Conservation (phyloP, 1,140 invertebrate genomes). For the Parasteatoda tepidariorum region DNA sequence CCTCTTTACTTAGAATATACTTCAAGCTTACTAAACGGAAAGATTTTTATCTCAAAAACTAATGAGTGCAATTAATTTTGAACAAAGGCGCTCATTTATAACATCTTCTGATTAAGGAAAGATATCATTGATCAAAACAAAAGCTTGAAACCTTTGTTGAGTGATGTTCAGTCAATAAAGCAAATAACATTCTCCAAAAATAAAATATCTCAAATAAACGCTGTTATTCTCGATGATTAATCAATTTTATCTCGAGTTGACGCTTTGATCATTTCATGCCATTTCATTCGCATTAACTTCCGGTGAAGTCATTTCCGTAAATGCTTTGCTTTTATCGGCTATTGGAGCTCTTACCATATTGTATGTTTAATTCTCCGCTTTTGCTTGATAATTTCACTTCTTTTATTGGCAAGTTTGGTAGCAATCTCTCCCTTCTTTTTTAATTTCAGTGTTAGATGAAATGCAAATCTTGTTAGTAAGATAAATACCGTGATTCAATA, state of each 20-base stretch:
- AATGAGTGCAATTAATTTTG: no score
- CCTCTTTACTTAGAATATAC: no score
- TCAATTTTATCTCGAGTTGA: constrained; percentile 31
- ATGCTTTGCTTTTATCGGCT: constrained; percentile 34
- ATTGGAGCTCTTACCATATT: constrained; percentile 11
- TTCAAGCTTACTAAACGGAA: no score
- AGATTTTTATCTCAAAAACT: no score
- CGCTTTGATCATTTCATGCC: constrained; percentile 8
- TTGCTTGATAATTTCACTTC: no score
- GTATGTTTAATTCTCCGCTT: background rate
- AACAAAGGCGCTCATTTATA: no score
- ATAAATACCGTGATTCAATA: constrained; percentile 9
- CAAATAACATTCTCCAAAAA: background rate
- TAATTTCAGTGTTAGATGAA: background rate
- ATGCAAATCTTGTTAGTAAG: background rate
- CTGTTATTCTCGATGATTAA: constrained; percentile 18
- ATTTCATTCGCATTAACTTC: constrained; percentile 46
- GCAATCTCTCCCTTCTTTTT: background rate
- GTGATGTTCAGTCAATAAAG: background rate
- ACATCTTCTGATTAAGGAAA: background rate
- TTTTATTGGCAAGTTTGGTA: background rate
- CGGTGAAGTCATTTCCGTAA: constrained; percentile 31
- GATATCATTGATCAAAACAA: background rate
- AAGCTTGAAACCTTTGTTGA: background rate
- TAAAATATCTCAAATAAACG: background rate